Evolutionary conservation across 2,113 vertebrate genomes (phyloP).

Genomic region (zebrafish (Danio rerio)): GRCz12tu NC_133193.1:51091001-51091500

Average conservation of each 20-base stretch:
- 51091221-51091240: slow-evolving; percentile 48
- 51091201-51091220: slow-evolving; percentile 38
- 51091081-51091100: too few species aligned
- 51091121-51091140: too few species aligned
- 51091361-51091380: slow-evolving; percentile 52
- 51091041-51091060: too few species aligned
- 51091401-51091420: slow-evolving; percentile 50
- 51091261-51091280: slow-evolving; percentile 40
- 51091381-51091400: slow-evolving; percentile 63
- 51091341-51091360: slow-evolving; percentile 64
- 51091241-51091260: not conserved
- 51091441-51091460: slow-evolving; percentile 52
- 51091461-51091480: not conserved
- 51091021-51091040: too few species aligned
- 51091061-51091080: too few species aligned
- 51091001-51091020: too few species aligned
- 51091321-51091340: slow-evolving; percentile 60
- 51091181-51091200: not conserved
- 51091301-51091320: slow-evolving; percentile 68
- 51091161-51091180: not conserved
- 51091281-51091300: slow-evolving; percentile 48
- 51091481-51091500: slow-evolving; percentile 6
- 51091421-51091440: slow-evolving; percentile 51
- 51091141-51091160: too few species aligned
- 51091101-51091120: too few species aligned